Evolutionary conservation across 37 sponge, comb jelly and placozoan genomes (phyloP).

Genomic region (Crambe crambe): DNA sequence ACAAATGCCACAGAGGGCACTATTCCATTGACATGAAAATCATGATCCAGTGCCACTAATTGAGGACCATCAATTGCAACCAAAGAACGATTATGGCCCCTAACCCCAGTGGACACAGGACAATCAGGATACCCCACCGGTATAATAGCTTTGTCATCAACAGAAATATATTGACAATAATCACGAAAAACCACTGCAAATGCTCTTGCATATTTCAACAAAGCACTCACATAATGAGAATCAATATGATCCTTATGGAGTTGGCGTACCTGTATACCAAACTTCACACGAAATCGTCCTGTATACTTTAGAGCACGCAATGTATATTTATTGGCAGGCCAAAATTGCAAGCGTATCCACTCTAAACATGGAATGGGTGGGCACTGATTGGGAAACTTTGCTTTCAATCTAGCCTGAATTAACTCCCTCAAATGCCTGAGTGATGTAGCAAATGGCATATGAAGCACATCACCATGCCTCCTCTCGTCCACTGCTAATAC

Average conservation of each 20-base stretch:
- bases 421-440: constrained; percentile 4
- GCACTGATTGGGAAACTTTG: constrained; percentile 1
- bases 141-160: constrained; percentile 18
- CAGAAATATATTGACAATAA: neutral
- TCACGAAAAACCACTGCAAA: constrained; percentile 1
- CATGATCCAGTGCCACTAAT: too few relatives aligned
- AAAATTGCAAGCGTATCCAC: constrained; percentile 10
- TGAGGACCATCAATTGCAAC: too few relatives aligned
- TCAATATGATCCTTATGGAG: constrained; percentile 21
- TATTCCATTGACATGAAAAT: too few relatives aligned
- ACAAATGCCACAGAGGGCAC: too few relatives aligned
- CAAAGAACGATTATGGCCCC: constrained; percentile 34
- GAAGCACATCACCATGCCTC: too few relatives aligned
- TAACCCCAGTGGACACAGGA: constrained; percentile 28
- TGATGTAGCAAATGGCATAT: too few relatives aligned
- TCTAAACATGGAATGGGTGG: constrained; percentile 8
- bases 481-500: too few relatives aligned
- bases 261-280: constrained; percentile 29
- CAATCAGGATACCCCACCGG: neutral
- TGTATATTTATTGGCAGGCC: constrained; percentile 15
- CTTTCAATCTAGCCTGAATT: neutral
- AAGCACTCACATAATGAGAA: constrained; percentile 41
- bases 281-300: constrained; percentile 30
- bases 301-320: neutral
- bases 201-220: constrained; percentile 4